These are phyloP conservation scores for Bilobella aurantiaca DNA, from an alignment of 1,140 invertebrate species.

Conservation along the genomic window DNA sequence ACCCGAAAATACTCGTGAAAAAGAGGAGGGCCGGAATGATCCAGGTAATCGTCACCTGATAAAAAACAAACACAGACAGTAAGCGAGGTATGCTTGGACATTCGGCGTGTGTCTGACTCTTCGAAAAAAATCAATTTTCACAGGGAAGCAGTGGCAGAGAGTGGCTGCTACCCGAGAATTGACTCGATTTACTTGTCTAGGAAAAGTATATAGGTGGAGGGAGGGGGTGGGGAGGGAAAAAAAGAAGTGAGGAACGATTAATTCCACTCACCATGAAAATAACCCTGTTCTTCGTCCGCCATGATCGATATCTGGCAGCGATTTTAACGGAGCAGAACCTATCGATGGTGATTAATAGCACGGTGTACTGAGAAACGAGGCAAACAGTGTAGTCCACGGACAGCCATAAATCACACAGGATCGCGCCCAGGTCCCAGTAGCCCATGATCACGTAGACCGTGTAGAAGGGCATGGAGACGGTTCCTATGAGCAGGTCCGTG, in stretches of 20 bases:
- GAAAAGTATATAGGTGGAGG: too few relatives aligned
- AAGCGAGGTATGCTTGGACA: too few relatives aligned
- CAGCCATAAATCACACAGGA: conserved; percentile 96
- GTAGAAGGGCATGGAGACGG: conserved; percentile 85
- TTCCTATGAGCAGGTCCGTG: conserved; percentile 95
- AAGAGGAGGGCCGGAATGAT: conserved; percentile 92
- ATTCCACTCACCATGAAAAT: conserved; percentile 73
- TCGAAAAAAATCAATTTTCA: too few relatives aligned
- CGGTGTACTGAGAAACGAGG: conserved; percentile 97
- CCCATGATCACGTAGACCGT: conserved; percentile 91
- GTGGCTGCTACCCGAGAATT: too few relatives aligned
- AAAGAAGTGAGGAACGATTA: too few relatives aligned
- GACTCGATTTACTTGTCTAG: too few relatives aligned
- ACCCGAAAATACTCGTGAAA: conserved; percentile 97
- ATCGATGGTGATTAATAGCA: conserved; percentile 95
- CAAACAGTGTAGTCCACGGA: conserved; percentile 99
- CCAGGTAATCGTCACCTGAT: conserved; percentile 95
- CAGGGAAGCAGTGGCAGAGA: too few relatives aligned
- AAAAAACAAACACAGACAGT: too few relatives aligned
- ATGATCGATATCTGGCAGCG: conserved; percentile 90
- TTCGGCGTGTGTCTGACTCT: too few relatives aligned
- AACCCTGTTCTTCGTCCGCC: conserved; percentile 87
- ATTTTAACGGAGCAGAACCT: conserved; percentile 98
- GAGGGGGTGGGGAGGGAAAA: too few relatives aligned
- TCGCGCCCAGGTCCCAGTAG: conserved; percentile 87